These are phyloP conservation scores for Jacana jacana DNA, from an alignment of 2,113 vertebrate species.

Conservation along the genomic window DNA sequence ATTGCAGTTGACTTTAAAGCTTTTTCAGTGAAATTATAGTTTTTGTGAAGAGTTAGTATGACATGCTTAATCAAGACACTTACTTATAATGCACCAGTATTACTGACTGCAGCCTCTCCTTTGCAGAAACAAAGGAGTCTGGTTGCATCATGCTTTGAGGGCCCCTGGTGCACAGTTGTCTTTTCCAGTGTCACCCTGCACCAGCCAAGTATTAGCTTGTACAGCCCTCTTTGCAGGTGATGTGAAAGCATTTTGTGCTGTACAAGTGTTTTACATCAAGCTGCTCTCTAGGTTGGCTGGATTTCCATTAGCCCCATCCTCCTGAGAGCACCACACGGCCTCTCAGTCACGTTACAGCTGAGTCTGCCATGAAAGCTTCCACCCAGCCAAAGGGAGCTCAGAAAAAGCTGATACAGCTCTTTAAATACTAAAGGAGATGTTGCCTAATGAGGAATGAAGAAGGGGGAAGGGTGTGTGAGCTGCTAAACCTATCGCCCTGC, in stretches of 20 bases:
- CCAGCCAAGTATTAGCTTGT: neutral
- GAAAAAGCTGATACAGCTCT: neutral
- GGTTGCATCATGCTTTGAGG: neutral
- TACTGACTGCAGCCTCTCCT: neutral
- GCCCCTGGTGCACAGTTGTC: neutral
- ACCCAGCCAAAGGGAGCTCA: neutral
- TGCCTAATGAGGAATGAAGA: neutral
- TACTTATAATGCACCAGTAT: neutral
- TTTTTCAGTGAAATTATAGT: neutral
- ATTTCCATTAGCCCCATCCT: neutral
- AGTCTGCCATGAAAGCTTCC: neutral
- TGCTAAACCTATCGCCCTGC: neutral
- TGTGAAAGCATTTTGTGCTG: neutral
- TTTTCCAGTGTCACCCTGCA: neutral
- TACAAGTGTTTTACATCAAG: slow-evolving; percentile 10
- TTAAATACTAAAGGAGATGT: neutral
- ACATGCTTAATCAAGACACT: neutral
- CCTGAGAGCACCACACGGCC: neutral
- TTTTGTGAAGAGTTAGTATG: neutral
- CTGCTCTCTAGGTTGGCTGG: neutral
- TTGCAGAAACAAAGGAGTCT: neutral
- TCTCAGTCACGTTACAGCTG: neutral
- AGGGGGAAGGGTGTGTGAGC: neutral
- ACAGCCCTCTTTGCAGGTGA: neutral
- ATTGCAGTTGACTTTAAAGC: neutral